Conservation (phyloP, 2,113 vertebrate genomes). For the Saguinus midas region DNA sequence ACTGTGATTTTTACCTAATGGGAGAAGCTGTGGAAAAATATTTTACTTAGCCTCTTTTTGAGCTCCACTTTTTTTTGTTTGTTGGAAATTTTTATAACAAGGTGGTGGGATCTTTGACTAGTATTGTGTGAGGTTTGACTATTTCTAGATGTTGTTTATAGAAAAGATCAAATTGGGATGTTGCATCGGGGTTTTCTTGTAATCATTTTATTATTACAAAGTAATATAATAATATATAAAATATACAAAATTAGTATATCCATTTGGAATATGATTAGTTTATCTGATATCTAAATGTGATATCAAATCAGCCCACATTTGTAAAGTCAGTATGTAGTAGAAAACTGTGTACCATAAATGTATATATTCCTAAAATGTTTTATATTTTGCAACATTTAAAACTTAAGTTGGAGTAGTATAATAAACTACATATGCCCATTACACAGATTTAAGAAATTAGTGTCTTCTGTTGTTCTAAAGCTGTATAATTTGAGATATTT, state of each 20-base stretch:
- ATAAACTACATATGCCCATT: neutral
- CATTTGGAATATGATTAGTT: neutral
- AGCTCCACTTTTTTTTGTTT: neutral
- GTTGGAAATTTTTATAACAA: slow-evolving; percentile 29
- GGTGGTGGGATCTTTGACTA: neutral
- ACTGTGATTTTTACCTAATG: neutral
- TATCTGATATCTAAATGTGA: slow-evolving; percentile 44
- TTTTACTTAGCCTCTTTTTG: neutral
- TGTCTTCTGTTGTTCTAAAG: neutral
- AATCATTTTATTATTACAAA: slow-evolving; percentile 36
- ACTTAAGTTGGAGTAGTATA: neutral
- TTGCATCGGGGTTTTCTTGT: neutral
- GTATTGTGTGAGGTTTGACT: neutral
- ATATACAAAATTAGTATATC: neutral
- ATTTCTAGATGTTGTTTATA: neutral
- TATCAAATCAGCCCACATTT: slow-evolving; percentile 20
- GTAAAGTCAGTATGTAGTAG: neutral
- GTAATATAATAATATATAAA: slow-evolving; percentile 9
- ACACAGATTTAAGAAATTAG: neutral
- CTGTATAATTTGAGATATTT: slow-evolving; percentile 18
- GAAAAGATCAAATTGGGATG: neutral
- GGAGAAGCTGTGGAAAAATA: neutral
- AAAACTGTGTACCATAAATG: neutral
- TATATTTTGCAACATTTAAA: slow-evolving; percentile 29
- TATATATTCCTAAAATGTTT: slow-evolving; percentile 31